Conservation (phyloP, 2,888 invertebrate species). For the Neoascia interrupta region DNA sequence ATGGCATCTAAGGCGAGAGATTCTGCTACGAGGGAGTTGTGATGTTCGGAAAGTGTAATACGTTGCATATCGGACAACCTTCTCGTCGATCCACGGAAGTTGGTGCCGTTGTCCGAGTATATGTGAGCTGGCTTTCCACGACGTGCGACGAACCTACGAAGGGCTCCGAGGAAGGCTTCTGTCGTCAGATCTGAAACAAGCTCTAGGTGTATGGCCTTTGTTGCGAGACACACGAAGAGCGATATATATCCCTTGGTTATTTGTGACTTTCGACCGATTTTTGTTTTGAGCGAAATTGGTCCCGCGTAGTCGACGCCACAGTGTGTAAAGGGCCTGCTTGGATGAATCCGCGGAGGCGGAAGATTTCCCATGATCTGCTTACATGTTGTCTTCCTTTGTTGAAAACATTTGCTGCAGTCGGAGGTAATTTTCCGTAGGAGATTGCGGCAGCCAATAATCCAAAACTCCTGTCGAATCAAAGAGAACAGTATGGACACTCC, state of each 20-base stretch:
- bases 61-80: background rate
- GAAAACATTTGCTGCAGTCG: no score
- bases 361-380: no score
- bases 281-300: no score
- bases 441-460: no score
- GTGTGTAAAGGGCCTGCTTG: no score
- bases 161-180: background rate
- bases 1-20: background rate
- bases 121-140: background rate
- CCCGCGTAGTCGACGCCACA: no score
- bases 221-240: background rate
- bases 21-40: background rate
- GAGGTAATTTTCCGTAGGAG: no score
- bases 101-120: background rate
- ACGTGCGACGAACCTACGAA: background rate
- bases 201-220: background rate
- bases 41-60: background rate
- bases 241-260: background rate
- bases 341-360: no score
- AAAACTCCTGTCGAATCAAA: no score
- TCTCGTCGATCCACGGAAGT: background rate
- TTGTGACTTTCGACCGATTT: no score
- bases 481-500: no score
- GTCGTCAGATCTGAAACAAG: background rate
- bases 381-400: no score